Conservation (phyloP, 2,888 invertebrate species). For the Pseudeuparius sepicola region DNA sequence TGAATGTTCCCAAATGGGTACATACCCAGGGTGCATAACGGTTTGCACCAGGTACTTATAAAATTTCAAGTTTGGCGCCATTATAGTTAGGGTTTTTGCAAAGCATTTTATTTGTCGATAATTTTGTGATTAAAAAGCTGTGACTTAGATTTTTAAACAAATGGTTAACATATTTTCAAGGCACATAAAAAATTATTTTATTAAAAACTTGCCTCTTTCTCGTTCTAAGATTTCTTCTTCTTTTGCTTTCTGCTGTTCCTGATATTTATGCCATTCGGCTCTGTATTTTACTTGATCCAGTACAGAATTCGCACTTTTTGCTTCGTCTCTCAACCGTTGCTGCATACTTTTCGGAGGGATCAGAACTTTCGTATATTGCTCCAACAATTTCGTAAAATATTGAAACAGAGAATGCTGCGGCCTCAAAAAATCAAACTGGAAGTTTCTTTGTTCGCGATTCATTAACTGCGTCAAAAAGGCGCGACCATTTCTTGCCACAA, state of each 20-base stretch:
- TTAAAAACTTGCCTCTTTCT: slow-evolving; percentile 58
- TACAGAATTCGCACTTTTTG: slow-evolving; percentile 54
- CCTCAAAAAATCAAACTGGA: slow-evolving; percentile 96
- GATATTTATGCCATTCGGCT: slow-evolving; percentile 93
- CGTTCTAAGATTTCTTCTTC: slow-evolving; percentile 94
- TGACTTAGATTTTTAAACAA: too few species aligned
- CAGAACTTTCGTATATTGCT: slow-evolving; percentile 96
- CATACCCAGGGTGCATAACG: too few species aligned
- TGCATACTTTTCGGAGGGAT: slow-evolving; percentile 91
- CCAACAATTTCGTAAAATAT: slow-evolving; percentile 94
- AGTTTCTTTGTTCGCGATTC: slow-evolving; percentile 96
- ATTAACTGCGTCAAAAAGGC: slow-evolving; percentile 96
- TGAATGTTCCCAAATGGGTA: too few species aligned
- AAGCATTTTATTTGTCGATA: too few species aligned
- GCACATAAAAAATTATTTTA: slow-evolving; percentile 6
- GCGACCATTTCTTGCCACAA: slow-evolving; percentile 96
- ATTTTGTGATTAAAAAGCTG: too few species aligned
- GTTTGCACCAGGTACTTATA: too few species aligned
- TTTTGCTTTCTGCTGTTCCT: slow-evolving; percentile 82
- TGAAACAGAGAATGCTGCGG: slow-evolving; percentile 98
- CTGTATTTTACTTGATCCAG: slow-evolving; percentile 88
- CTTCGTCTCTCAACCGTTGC: slow-evolving; percentile 67
- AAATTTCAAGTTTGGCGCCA: too few species aligned
- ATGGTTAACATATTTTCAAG: too few species aligned
- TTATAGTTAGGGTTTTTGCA: too few species aligned